Conservation (phyloP, 1,140 invertebrate genomes). For the Drosophila bifasciata region DNA sequence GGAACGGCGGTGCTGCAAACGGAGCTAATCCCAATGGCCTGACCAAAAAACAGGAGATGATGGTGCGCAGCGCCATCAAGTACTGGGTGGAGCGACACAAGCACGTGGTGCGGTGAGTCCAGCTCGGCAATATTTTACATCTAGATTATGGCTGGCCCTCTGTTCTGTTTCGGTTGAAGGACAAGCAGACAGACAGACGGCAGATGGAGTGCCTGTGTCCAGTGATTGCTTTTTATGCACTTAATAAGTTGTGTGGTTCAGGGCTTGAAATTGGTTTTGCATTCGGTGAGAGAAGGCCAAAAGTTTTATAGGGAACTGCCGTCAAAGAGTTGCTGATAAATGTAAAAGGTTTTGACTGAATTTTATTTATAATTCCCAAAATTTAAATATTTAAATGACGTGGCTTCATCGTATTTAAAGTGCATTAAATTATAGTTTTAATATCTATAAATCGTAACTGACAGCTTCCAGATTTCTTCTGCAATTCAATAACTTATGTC, state of each 20-base stretch:
- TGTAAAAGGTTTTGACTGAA: too few relatives aligned
- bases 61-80: slow-evolving; percentile 92
- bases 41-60: slow-evolving; percentile 91
- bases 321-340: too few relatives aligned
- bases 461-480: too few relatives aligned
- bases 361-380: too few relatives aligned
- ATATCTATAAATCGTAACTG: too few relatives aligned
- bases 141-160: slow-evolving; percentile 16
- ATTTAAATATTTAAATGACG: too few relatives aligned
- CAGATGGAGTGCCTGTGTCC: background rate
- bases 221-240: slow-evolving; percentile 14
- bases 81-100: slow-evolving; percentile 95
- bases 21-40: slow-evolving; percentile 89
- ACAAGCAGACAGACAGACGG: background rate
- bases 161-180: background rate
- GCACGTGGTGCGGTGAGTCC: slow-evolving; percentile 90
- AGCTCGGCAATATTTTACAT: slow-evolving; percentile 10
- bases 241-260: too few relatives aligned
- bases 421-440: too few relatives aligned
- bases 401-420: too few relatives aligned
- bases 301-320: background rate
- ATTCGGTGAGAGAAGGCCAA: too few relatives aligned
- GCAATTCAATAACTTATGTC: too few relatives aligned
- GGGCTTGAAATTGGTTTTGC: too few relatives aligned
- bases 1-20: slow-evolving; percentile 28